These are phyloP conservation scores for Castor canadensis DNA, from an alignment of 2,113 vertebrate genomes.

Conservation along the genomic window DNA sequence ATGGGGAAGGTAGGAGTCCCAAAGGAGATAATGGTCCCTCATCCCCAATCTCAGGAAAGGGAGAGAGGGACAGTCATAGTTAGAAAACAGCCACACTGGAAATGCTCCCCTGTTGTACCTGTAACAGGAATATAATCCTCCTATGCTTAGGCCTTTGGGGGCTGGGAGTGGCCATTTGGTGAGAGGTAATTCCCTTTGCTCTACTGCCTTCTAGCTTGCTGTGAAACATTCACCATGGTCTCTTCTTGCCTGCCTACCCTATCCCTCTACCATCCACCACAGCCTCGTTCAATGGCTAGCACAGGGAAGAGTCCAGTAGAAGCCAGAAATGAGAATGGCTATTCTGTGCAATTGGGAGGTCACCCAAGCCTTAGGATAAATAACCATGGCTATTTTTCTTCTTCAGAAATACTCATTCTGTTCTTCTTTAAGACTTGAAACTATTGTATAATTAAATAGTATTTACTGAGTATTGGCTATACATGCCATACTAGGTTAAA, in stretches of 20 bases:
- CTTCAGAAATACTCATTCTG: conserved; percentile 41
- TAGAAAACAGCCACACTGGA: not conserved
- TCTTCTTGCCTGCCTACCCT: not conserved
- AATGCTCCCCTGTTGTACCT: not conserved
- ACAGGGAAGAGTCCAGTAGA: not conserved
- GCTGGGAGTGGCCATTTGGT: not conserved
- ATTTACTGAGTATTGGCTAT: not conserved
- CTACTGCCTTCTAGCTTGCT: not conserved
- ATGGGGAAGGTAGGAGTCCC: not conserved
- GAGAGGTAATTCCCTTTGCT: not conserved
- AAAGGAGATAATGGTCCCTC: not conserved
- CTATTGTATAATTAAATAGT: not conserved
- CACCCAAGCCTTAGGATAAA: conserved; percentile 19
- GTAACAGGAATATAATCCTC: not conserved
- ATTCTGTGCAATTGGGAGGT: not conserved
- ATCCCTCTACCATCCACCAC: not conserved
- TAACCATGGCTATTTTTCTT: conserved; percentile 11
- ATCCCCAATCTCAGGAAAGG: not conserved
- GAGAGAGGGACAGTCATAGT: not conserved
- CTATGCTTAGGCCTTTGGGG: not conserved
- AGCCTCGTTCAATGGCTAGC: not conserved
- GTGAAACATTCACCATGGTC: not conserved
- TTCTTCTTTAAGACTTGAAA: conserved; percentile 26
- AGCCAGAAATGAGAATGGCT: not conserved
- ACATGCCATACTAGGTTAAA: not conserved